phyloP scores from a whole-genome alignment of 1,140 invertebrate genomes.

The Campodea augens region DNA sequence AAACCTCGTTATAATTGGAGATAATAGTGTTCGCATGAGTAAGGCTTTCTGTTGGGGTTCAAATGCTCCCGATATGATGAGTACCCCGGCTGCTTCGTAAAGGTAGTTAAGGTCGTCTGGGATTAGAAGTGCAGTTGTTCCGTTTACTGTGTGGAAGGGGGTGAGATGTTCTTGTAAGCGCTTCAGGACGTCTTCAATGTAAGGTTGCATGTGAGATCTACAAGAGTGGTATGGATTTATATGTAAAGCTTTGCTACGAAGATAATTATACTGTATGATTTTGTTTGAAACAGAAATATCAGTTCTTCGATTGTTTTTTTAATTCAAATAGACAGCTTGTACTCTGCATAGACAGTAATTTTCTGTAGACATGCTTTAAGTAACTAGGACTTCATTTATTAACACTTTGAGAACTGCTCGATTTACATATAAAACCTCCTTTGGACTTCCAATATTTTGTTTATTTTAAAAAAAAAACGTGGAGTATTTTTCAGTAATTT shows the following conservation, averaged over 20 bases:
- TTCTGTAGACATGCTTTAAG: too few species aligned
- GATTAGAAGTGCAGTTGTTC: conserved; percentile 21
- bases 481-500: too few species aligned
- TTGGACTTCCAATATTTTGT: too few species aligned
- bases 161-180: conserved; percentile 29
- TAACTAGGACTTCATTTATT: too few species aligned
- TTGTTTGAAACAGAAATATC: too few species aligned
- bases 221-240: conserved; percentile 12
- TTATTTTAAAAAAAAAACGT: too few species aligned
- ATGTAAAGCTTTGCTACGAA: not conserved
- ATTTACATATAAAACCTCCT: too few species aligned
- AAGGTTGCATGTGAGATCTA: conserved; percentile 27
- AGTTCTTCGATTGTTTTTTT: too few species aligned
- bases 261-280: not conserved
- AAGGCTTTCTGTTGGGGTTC: conserved; percentile 16
- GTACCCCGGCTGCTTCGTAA: conserved; percentile 33
- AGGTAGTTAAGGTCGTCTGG: conserved; percentile 35
- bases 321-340: too few species aligned
- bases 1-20: conserved; percentile 16
- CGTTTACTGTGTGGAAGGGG: conserved; percentile 25
- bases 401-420: too few species aligned
- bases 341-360: too few species aligned
- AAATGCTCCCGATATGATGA: conserved; percentile 29
- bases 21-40: conserved; percentile 15
- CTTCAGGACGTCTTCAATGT: conserved; percentile 30